Conservation (phyloP, 2,888 invertebrate genomes). For the Chesias legatella region DNA sequence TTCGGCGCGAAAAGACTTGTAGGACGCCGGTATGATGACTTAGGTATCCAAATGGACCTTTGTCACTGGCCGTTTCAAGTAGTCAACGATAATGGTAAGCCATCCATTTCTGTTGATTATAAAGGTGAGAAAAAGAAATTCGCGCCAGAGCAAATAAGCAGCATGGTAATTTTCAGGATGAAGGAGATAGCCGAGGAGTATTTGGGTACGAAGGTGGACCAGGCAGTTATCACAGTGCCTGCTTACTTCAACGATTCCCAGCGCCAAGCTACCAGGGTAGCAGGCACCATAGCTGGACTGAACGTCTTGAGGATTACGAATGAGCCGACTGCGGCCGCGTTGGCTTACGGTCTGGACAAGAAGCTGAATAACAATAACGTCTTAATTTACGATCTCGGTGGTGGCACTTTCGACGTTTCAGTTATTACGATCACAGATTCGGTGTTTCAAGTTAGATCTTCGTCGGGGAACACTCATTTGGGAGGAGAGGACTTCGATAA, state of each 20-base stretch:
- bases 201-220: constrained; percentile 46
- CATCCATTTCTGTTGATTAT: constrained; percentile 48
- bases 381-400: constrained; percentile 60
- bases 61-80: constrained; percentile 54
- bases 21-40: constrained; percentile 54
- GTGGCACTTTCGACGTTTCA: constrained; percentile 62
- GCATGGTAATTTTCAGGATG: constrained; percentile 59
- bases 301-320: constrained; percentile 56
- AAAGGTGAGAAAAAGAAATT: constrained; percentile 47
- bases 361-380: constrained; percentile 44
- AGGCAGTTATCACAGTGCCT: constrained; percentile 63
- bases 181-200: constrained; percentile 55
- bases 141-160: constrained; percentile 59
- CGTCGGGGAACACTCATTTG: constrained; percentile 49
- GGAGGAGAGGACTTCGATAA: constrained; percentile 68
- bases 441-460: constrained; percentile 54
- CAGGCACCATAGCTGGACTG: constrained; percentile 55
- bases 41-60: constrained; percentile 55
- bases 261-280: constrained; percentile 52
- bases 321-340: constrained; percentile 61
- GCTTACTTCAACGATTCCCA: constrained; percentile 62
- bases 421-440: constrained; percentile 47
- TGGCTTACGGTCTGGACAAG: constrained; percentile 53
- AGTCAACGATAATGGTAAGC: constrained; percentile 56
- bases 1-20: constrained; percentile 59